Evolutionary conservation across 2,113 vertebrate species (phyloP).

Genomic region (Pachypanchax playfairii): DNA sequence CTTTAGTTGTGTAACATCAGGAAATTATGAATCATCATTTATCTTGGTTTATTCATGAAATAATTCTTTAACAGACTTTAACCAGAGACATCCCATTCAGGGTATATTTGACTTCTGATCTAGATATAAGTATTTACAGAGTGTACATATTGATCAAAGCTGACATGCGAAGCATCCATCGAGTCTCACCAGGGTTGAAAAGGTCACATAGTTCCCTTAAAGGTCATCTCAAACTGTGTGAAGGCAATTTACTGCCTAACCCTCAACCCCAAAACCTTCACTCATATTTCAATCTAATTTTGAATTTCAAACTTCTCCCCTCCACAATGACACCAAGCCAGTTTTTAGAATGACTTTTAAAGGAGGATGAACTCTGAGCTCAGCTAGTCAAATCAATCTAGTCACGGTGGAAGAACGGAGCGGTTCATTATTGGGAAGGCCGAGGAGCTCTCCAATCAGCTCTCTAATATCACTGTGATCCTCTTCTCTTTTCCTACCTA

Average conservation of each 20-base stretch:
- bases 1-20: background rate
- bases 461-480: constrained; percentile 69
- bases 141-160: constrained; percentile 33
- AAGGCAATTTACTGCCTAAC: constrained; percentile 7
- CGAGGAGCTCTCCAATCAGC: constrained; percentile 61
- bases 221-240: constrained; percentile 46
- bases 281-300: constrained; percentile 33
- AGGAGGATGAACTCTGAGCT: constrained; percentile 58
- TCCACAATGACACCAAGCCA: constrained; percentile 37
- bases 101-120: constrained; percentile 27
- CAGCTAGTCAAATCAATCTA: constrained; percentile 68
- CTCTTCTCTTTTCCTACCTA: constrained; percentile 71
- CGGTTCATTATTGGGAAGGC: constrained; percentile 65
- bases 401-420: constrained; percentile 55
- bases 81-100: background rate
- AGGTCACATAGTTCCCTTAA: constrained; percentile 37
- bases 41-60: constrained; percentile 11
- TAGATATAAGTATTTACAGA: constrained; percentile 44
- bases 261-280: constrained; percentile 22
- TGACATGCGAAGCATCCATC: constrained; percentile 18
- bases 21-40: background rate
- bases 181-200: constrained; percentile 23
- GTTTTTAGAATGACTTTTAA: constrained; percentile 52
- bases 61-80: background rate
- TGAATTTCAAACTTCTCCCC: constrained; percentile 40